Base-by-base conservation (phyloP, 2,797 vertebrate genomes). In the Cryptoblepharus egeriae region DNA sequence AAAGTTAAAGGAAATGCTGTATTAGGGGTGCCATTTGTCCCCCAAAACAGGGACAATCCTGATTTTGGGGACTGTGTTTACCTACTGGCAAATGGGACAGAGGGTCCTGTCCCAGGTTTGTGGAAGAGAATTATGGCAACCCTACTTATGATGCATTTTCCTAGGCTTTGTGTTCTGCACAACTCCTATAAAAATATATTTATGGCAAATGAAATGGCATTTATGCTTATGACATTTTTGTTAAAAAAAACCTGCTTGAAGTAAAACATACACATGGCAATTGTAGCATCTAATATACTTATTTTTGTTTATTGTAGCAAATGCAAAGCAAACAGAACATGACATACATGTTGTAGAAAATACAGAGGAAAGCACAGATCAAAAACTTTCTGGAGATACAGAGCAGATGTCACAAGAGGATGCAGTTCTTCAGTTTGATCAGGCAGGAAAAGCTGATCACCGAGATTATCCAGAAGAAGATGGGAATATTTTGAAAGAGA, bases 271-370 rank as follows among this genome's bases (percentile, higher is more conserved):
- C 32, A 13, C 12, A 26, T 58, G 42, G 24, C 42, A 32, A 37
- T 68, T 82, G 6, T 49, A 61, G 4, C 39, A 9, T 49, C 45
- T 49, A 49, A 49, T 49, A 81, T 87, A 78, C 5, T 0, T 58
- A 22, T 75, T 15, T 57, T 35, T 83, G 1, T 86, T 81, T 75
- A 75, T 73, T 13, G 26, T 20, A 94, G 91, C 65, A 76, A 74
- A 5, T 85, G 78, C 70, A 81, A 11, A 89, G 89, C 87, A 85
- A 18, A 55, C 37, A 61, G 87, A 86, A 71, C 68, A 87, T 74
- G 74, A 76, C 4, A 52, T 12, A 12, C 24, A 63, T 83, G 26
- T 32, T 4, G 20, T 58, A 13, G 75, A 83, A 83, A 91, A 77
- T 65, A 39, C 5, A 26, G 2, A 77, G 3, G 87, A 83, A 42